Evolutionary conservation across 2,888 invertebrate species (phyloP), one percentile per base, ranked within the genome.

Genomic region (Drosophila picticornis): DNA sequence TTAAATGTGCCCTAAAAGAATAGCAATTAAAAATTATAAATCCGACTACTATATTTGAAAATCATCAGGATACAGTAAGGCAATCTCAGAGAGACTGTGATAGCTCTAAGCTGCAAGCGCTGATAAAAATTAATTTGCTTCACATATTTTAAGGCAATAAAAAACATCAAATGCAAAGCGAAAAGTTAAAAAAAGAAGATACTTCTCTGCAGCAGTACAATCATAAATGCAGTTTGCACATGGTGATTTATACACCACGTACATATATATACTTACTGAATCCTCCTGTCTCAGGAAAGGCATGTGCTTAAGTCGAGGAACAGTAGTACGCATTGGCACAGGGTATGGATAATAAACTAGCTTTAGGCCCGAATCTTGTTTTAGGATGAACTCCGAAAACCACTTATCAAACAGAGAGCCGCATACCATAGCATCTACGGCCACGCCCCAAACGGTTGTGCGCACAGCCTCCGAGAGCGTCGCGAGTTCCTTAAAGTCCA

Each of bases 381-480:
- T 93, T 4, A 91, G 59, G 56, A 93, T 84, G 27, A 31, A 90
- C 53, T 94, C 94, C 0, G 96, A 95, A 85, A 97, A 94, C 97
- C 97, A 97, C 62, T 95, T 94, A 25, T 96, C 95, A 16, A 95
- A 95, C 75, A 95, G 95, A 68, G 95, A 95, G 0, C 97, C 97
- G 90, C 97, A 97, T 88, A 97, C 96, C 81, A 95, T 94, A 0
- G 95, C 96, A 0, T 94, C 93, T 1, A 96, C 94, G 0, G 93
- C 87, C 1, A 93, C 93, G 19, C 94, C 94, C 95, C 95, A 96
- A 1, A 96, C 94, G 0, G 93, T 88, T 0, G 95, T 95, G 5
- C 91, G 93, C 77, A 92, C 75, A 72, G 91, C 84, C 40, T 77
- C 76, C 2, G 78, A 80, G 0, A 83, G 75, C 0, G 83, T 84